Percentiles rank a stretch among this genome's conserved stretches.
phyloP scores from a whole-genome alignment of 92 coral and sea anemone genomes.

The Epizoanthus rinbou region DNA sequence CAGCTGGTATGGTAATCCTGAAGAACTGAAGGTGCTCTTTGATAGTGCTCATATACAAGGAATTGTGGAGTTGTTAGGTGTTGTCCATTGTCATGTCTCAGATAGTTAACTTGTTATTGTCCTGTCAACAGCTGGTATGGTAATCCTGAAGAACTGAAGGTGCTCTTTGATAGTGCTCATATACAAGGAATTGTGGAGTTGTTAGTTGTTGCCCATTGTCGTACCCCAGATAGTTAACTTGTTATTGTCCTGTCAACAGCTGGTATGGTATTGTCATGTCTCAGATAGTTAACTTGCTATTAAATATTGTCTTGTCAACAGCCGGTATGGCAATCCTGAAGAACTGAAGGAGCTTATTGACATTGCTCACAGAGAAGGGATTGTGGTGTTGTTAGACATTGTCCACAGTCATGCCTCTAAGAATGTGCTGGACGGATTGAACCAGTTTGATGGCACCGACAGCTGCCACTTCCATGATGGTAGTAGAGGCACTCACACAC shows the following conservation, averaged over 20 bases:
- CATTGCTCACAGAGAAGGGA: constrained; percentile 90
- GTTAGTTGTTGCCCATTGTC: constrained; percentile 94
- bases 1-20: constrained; percentile 99
- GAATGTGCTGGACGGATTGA: constrained; percentile 96
- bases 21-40: constrained; percentile 49
- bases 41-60: constrained; percentile 93
- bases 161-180: constrained; percentile 80
- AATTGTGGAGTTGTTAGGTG: constrained; percentile 48
- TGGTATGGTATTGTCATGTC: constrained; percentile 78
- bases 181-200: constrained; percentile 83
- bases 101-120: neutral
- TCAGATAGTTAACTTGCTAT: neutral
- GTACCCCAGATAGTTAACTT: constrained; percentile 47
- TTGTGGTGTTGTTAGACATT: constrained; percentile 86
- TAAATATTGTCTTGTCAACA: constrained; percentile 27
- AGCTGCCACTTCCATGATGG: constrained; percentile 89
- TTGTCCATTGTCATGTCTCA: constrained; percentile 26
- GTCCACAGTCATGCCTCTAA: constrained; percentile 98
- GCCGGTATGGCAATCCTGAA: constrained; percentile 98
- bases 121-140: constrained; percentile 83
- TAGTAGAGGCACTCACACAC: constrained; percentile 75
- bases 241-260: constrained; percentile 52
- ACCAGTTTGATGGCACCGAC: constrained; percentile 93
- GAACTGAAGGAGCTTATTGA: constrained; percentile 90
- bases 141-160: constrained; percentile 80